Evolutionary conservation across 2,888 invertebrate genomes (phyloP), one percentile per base, ranked within the genome.

Genomic region (Apodemia mormo): DNA sequence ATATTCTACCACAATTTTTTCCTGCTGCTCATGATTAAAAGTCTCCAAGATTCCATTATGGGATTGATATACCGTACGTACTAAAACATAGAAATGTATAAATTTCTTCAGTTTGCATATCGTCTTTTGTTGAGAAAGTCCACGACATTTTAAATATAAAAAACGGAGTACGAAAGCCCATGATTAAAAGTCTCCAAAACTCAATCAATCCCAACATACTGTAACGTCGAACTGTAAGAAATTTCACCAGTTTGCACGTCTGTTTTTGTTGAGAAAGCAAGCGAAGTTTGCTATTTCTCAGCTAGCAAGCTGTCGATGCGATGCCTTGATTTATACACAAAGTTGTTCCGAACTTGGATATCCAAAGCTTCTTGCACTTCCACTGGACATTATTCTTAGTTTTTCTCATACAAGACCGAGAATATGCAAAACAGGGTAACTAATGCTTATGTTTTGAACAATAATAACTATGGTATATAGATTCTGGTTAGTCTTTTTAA

Each of bases 301-400:
- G 69, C 61, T 33, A 61, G 33, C 61, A 61, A 33, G 30, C 72
- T 73, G 72, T 73, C 72, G 73, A 73, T 73, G 72, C 72, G 73
- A 73, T 73, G 72, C 69, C 70, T 73, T 73, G 73, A 73, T 73
- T 72, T 73, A 73, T 73, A 70, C 64, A 69, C 58, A 65, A 72
- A 73, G 72, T 73, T 73, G 71, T 68, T 70, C 43, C 69, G 6
- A 61, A 61, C 61, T 61, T 33, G 61, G 61, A 61, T 61, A 61
- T 61, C 61, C 61, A 61, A 61, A 61, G 61, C 61, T 61, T 61
- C 61, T 33, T 33, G 61, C 61, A 37, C 61, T 61, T 61, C 61
- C 61, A 2, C 61, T 33, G 61, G 61, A 61, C 61, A 61, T 61
- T 61, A 61, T 61, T 61, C 61, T 61, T 61, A 37, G 61, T 61